Evolutionary conservation across 1,140 invertebrate genomes (phyloP), one percentile per base, ranked within the genome.

Genomic region (Campoletis sonorensis): DNA sequence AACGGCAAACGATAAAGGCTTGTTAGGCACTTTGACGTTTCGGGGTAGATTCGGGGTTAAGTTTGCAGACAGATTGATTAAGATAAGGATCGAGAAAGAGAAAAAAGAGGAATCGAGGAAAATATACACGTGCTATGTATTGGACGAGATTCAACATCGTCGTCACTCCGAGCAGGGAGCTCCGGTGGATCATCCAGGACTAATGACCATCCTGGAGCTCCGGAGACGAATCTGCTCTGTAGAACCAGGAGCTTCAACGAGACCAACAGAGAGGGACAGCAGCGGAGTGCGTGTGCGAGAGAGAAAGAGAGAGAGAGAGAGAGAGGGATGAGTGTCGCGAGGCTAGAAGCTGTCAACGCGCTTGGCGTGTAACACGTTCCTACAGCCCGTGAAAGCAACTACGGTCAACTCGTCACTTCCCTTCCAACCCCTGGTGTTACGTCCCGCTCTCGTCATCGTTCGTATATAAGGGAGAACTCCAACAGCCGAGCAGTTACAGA

Each of bases 131-230:
- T 49, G 27, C 70, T 18, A 18, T 71, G n/a, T 45, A n/a, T n/a
- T n/a, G 40, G 37, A n/a, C 33, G 76, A 67, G 76, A 78, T 27
- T 49, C 61, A 78, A 67, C 26, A 45, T 58, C 37, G 21, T 71
- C 23, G 68, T 45, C 27, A 27, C 45, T 11, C 71, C 26, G n/a
- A n/a, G n/a, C n/a, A 81, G 80, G 73, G 68, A 68, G 64, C 68
- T 49, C 76, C 61, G 77, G 58, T 67, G 75, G 82, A 85, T 86
- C 82, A 82, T 81, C 30, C 70, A 78, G 73, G 61, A 83, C 85
- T 86, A 88, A 88, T 87, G 86, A 87, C 83, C 85, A 84, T 21
- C 15, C 68, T 79, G 81, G 84, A 84, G 45, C n/a, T n/a, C 80
- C 68, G 51, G 26, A 54, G 26, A 23, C 72, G 64, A 64, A n/a